phyloP scores from a whole-genome alignment of 2,888 invertebrate genomes.

The Orthosia gothica region DNA sequence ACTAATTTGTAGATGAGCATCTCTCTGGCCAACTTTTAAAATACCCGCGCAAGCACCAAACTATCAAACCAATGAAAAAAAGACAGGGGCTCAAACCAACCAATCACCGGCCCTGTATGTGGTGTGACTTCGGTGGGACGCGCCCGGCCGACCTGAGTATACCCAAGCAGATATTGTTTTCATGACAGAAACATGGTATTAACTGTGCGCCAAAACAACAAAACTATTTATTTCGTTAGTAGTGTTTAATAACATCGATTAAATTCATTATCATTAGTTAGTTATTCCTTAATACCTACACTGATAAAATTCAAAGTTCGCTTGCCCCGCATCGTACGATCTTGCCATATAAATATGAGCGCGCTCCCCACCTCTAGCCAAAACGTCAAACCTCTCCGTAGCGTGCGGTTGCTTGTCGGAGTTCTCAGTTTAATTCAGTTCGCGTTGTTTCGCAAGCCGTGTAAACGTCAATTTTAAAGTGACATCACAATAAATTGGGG shows the following conservation, averaged over 20 bases:
- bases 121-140: slow-evolving; percentile 90
- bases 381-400: slow-evolving; percentile 86
- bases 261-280: slow-evolving; percentile 73
- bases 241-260: slow-evolving; percentile 68
- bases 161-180: slow-evolving; percentile 68
- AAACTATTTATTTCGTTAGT: slow-evolving; percentile 56
- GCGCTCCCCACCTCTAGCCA: slow-evolving; percentile 86
- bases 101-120: slow-evolving; percentile 85
- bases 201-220: slow-evolving; percentile 62
- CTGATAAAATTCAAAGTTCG: slow-evolving; percentile 82
- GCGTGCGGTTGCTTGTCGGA: slow-evolving; percentile 79
- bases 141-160: slow-evolving; percentile 73
- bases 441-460: slow-evolving; percentile 84
- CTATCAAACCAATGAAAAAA: slow-evolving; percentile 79
- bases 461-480: slow-evolving; percentile 84
- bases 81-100: slow-evolving; percentile 67
- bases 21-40: slow-evolving; percentile 69
- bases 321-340: slow-evolving; percentile 90
- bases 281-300: slow-evolving; percentile 69
- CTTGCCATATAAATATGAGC: slow-evolving; percentile 87
- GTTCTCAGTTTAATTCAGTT: slow-evolving; percentile 75
- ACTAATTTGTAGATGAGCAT: slow-evolving; percentile 46
- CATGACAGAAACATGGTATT: slow-evolving; percentile 73
- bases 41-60: slow-evolving; percentile 73
- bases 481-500: slow-evolving; percentile 81